Evolutionary conservation across 1,140 invertebrate genomes (phyloP).

Genomic region (Caenorhabditis inopinata): DNA sequence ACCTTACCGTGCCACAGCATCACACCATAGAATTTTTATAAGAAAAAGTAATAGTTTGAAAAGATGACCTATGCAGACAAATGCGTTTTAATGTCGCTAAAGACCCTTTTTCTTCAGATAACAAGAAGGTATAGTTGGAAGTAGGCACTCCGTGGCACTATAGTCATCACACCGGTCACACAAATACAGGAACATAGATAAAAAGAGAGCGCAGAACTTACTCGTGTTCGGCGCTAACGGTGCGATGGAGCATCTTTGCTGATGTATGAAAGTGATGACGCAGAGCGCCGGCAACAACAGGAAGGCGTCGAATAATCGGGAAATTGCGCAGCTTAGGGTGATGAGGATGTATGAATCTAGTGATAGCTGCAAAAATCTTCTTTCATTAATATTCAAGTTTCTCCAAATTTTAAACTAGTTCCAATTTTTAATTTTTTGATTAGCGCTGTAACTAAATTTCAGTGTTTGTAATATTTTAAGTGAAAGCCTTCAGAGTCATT

Average conservation of each 20-base stretch:
- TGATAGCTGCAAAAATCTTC: not conserved
- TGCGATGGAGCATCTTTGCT: slow-evolving; percentile 17
- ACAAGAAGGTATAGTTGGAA: not conserved
- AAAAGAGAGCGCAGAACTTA: not conserved
- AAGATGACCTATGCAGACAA: not conserved
- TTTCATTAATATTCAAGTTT: too few species aligned
- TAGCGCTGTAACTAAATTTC: too few species aligned
- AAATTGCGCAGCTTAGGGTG: not conserved
- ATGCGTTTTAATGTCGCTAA: not conserved
- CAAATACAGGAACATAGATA: not conserved
- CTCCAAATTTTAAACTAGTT: too few species aligned
- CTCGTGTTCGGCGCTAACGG: slow-evolving; percentile 3
- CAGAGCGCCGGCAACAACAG: not conserved
- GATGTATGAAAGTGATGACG: not conserved
- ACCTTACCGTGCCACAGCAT: too few species aligned
- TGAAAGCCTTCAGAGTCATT: too few species aligned
- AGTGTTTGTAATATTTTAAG: too few species aligned
- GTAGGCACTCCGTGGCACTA: not conserved
- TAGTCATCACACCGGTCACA: not conserved
- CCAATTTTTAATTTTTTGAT: too few species aligned
- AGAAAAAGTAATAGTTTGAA: too few species aligned
- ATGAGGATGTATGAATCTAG: not conserved
- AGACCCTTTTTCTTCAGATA: not conserved
- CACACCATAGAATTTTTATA: too few species aligned
- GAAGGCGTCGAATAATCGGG: not conserved